These are phyloP conservation scores for Leptogaster cylindrica DNA, from an alignment of 2,888 invertebrate genomes.

Conservation along the genomic window DNA sequence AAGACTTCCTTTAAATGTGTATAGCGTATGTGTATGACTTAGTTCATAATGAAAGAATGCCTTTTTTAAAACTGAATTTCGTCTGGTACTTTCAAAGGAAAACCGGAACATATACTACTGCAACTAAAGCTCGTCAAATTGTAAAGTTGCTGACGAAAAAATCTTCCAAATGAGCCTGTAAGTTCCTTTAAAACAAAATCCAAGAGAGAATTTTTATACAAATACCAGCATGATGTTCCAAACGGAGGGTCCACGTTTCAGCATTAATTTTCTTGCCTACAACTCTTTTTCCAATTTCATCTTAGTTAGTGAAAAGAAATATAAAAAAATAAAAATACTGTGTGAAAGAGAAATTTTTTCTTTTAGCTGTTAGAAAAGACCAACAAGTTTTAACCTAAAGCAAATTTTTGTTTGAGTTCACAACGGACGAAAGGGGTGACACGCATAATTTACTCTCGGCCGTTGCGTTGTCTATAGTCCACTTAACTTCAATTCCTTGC, in stretches of 20 bases:
- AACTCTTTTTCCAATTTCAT: conserved; percentile 29
- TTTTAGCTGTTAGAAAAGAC: conserved; percentile 2
- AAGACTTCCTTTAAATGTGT: too few species aligned
- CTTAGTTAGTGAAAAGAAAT: conserved; percentile 24
- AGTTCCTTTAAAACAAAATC: conserved; percentile 35
- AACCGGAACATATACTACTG: too few species aligned
- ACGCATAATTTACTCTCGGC: conserved; percentile 40
- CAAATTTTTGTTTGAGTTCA: conserved; percentile 40
- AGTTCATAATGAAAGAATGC: too few species aligned
- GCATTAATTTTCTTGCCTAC: conserved; percentile 16
- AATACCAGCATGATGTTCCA: conserved; percentile 16
- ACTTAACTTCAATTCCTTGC: conserved; percentile 27
- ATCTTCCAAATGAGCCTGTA: background rate
- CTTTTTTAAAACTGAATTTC: too few species aligned
- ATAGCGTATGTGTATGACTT: too few species aligned
- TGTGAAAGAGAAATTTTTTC: conserved; percentile 1
- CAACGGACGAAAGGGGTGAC: conserved; percentile 37
- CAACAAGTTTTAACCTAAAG: conserved; percentile 32
- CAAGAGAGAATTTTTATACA: conserved; percentile 35
- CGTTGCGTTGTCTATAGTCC: conserved; percentile 38
- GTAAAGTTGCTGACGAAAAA: conserved; percentile 25
- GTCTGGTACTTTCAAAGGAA: too few species aligned
- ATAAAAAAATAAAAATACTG: background rate
- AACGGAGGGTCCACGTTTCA: background rate
- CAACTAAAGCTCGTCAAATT: too few species aligned